Percentiles rank a stretch among this genome's conserved stretches.
phyloP scores from a whole-genome alignment of 2,113 vertebrate genomes.

The Aix galericulata region DNA sequence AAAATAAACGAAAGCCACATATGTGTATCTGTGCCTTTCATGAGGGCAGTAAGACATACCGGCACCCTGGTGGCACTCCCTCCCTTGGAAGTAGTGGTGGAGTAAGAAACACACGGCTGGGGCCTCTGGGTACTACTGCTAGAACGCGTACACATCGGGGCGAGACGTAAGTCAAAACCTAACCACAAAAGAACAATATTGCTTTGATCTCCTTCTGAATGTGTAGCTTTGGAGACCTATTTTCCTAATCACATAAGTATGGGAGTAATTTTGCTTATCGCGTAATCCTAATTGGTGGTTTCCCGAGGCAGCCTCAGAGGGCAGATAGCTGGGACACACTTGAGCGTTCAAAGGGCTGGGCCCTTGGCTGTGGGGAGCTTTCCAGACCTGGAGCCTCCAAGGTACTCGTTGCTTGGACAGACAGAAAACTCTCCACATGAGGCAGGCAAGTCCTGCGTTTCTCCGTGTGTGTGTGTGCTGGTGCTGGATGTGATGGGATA shows the following conservation, averaged over 20 bases:
- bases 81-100: neutral
- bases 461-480: neutral
- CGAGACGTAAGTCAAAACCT: slow-evolving; percentile 33
- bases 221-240: neutral
- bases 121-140: neutral
- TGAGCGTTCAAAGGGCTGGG: neutral
- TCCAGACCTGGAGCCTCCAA: neutral
- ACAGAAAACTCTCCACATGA: neutral
- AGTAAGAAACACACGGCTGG: neutral
- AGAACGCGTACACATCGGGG: neutral
- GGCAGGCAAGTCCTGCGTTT: neutral
- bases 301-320: slow-evolving; percentile 2
- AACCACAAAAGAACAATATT: neutral
- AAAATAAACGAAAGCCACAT: slow-evolving; percentile 33
- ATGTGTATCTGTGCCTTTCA: neutral
- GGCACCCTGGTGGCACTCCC: neutral
- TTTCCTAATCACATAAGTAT: slow-evolving; percentile 12
- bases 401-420: neutral
- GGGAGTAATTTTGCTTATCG: slow-evolving; percentile 8
- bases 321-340: neutral
- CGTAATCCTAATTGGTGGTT: slow-evolving; percentile 38
- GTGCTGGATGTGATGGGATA: neutral
- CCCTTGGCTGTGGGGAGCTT: neutral
- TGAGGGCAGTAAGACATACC: neutral
- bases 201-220: slow-evolving; percentile 33